Conservation (phyloP, 2,113 vertebrate genomes). For the Microtus richardsoni region DNA sequence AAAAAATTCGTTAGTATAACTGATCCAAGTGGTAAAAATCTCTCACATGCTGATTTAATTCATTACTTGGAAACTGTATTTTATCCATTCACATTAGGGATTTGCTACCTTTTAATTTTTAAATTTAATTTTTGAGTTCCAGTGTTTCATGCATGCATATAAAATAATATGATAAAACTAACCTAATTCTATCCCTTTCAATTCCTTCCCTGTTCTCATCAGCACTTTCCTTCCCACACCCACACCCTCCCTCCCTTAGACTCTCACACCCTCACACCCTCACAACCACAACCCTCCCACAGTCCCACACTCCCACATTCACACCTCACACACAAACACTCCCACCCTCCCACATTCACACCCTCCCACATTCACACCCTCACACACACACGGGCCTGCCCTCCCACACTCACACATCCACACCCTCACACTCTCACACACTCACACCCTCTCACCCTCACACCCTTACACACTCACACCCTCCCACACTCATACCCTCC, state of each 20-base stretch:
- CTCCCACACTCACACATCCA: background rate
- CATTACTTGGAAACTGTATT: slow-evolving; percentile 8
- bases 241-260: too few species aligned
- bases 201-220: too few species aligned
- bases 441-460: background rate
- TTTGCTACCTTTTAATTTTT: background rate
- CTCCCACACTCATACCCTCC: background rate
- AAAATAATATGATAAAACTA: background rate
- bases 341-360: background rate
- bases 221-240: too few species aligned
- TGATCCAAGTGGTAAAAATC: slow-evolving; percentile 13
- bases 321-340: too few species aligned
- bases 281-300: too few species aligned
- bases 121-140: background rate
- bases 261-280: background rate
- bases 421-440: background rate
- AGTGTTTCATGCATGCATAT: background rate
- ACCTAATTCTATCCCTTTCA: background rate
- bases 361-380: background rate
- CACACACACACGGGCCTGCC: background rate
- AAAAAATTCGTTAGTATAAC: background rate
- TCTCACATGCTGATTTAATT: background rate
- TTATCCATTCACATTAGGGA: background rate
- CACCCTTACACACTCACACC: too few species aligned
- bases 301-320: too few species aligned